Percentiles rank a stretch among this genome's conserved stretches.
Evolutionary conservation across 2,797 vertebrate species (phyloP).

Genomic region (Paedocypris micromegethes): DNA sequence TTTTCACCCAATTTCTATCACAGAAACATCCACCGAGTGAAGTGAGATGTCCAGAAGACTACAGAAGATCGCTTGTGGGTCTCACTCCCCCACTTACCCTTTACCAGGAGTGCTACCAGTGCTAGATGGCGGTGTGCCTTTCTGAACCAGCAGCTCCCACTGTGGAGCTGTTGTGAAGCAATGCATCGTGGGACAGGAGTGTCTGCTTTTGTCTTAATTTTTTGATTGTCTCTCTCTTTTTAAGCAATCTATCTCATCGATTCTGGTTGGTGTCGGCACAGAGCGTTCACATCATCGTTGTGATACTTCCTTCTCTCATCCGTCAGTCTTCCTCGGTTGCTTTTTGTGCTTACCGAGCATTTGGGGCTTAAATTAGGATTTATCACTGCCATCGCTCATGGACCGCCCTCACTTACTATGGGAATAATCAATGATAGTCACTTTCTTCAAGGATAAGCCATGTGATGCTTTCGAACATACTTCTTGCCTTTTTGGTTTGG

Average conservation of each 20-base stretch:
- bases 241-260: constrained; percentile 60
- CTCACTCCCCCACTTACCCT: constrained; percentile 57
- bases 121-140: constrained; percentile 78
- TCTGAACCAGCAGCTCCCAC: constrained; percentile 74
- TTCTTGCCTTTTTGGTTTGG: constrained; percentile 69
- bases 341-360: constrained; percentile 65
- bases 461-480: constrained; percentile 70
- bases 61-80: constrained; percentile 52
- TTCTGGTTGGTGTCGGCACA: constrained; percentile 49
- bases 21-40: constrained; percentile 61
- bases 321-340: constrained; percentile 74
- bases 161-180: constrained; percentile 74
- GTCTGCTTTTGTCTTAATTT: constrained; percentile 65
- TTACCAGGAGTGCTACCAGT: constrained; percentile 73
- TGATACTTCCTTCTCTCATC: constrained; percentile 43
- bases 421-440: constrained; percentile 57
- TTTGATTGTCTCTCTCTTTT: constrained; percentile 66
- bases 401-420: constrained; percentile 50
- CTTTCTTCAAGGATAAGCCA: constrained; percentile 72
- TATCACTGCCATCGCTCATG: constrained; percentile 50
- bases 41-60: constrained; percentile 33
- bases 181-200: constrained; percentile 74
- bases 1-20: constrained; percentile 71
- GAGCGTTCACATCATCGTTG: constrained; percentile 19
- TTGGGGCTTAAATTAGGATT: constrained; percentile 64